A percentile compares a stretch with the other conserved stretches of the same genome.
Conservation (phyloP, 1,140 invertebrate genomes). For the Muscidifurax raptorellus region DNA sequence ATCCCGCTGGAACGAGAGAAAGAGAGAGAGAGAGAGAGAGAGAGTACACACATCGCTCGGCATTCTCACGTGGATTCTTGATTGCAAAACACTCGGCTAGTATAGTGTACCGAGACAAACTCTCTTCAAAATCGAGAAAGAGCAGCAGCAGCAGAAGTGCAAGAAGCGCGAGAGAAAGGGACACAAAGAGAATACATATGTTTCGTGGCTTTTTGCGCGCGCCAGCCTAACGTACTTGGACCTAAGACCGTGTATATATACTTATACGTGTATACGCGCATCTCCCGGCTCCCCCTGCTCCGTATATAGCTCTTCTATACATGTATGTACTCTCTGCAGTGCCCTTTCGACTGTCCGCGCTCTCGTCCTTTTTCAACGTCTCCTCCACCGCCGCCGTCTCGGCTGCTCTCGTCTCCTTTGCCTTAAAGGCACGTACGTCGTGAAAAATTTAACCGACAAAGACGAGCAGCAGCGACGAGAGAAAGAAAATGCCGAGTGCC, state of each 20-base stretch:
- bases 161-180: conserved; percentile 36
- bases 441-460: conserved; percentile 53
- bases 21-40: no score
- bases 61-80: conserved; percentile 68
- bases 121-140: background rate
- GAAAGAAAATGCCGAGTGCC: conserved; percentile 15
- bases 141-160: background rate
- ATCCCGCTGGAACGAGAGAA: no score
- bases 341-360: conserved; percentile 19
- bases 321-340: conserved; percentile 25
- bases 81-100: conserved; percentile 66
- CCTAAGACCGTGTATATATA: conserved; percentile 35
- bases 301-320: background rate
- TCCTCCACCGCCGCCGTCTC: background rate
- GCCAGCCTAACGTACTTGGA: conserved; percentile 61
- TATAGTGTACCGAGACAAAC: conserved; percentile 55
- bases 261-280: conserved; percentile 32
- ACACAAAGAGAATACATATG: conserved; percentile 65
- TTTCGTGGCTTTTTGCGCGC: conserved; percentile 63
- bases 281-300: conserved; percentile 18
- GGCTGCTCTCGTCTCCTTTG: background rate
- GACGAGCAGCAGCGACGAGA: conserved; percentile 6
- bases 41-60: conserved; percentile 44
- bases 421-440: conserved; percentile 40
- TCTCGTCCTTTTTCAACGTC: conserved; percentile 27